phyloP scores from a whole-genome alignment of 1,140 invertebrate genomes.

The Papilio glaucus region DNA sequence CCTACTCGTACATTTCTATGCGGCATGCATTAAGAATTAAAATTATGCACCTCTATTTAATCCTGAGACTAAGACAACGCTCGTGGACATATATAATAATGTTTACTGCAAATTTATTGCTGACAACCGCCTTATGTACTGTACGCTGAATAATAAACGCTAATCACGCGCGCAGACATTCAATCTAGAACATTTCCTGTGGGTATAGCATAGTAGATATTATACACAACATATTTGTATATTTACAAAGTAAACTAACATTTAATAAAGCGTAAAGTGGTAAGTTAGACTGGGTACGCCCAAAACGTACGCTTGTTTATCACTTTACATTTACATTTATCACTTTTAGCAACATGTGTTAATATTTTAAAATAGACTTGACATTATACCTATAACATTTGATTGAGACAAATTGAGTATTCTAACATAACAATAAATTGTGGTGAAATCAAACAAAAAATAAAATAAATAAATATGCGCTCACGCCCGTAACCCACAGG shows the following conservation, averaged over 20 bases:
- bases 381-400: too few species aligned
- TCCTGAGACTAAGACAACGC: neutral
- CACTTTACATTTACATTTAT: too few species aligned
- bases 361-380: too few species aligned
- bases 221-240: neutral
- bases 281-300: too few species aligned
- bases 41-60: constrained; percentile 8
- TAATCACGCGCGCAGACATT: neutral
- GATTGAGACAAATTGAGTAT: too few species aligned
- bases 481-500: too few species aligned
- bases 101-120: constrained; percentile 19
- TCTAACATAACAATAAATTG: too few species aligned
- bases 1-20: neutral
- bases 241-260: neutral
- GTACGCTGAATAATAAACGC: neutral
- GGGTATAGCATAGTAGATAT: neutral
- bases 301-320: too few species aligned
- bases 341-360: too few species aligned
- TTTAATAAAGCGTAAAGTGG: too few species aligned
- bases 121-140: constrained; percentile 5
- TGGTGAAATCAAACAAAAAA: too few species aligned
- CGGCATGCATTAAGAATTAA: neutral
- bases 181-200: constrained; percentile 11
- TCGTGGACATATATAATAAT: constrained; percentile 7
- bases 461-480: too few species aligned